Evolutionary conservation across 2,888 invertebrate genomes (phyloP).

Genomic region (Magallana nippona): DNA sequence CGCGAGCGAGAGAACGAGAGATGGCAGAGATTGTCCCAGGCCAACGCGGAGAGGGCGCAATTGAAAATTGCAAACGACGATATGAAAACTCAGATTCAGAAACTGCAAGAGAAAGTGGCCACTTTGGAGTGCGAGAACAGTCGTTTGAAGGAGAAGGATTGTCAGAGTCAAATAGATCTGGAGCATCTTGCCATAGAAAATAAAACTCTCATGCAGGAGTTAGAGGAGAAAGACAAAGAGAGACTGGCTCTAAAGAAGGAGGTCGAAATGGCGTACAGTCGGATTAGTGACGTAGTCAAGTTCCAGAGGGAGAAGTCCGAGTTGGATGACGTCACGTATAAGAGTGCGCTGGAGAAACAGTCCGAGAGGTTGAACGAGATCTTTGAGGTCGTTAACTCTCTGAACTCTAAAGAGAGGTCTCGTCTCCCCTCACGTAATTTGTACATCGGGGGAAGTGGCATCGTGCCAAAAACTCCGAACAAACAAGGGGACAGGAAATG

Average conservation of each 20-base stretch:
- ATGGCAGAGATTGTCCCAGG: constrained; percentile 47
- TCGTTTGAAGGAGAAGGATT: constrained; percentile 35
- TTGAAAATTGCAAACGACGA: constrained; percentile 41
- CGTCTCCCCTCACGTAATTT: constrained; percentile 17
- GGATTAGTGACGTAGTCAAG: constrained; percentile 44
- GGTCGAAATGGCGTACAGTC: constrained; percentile 44
- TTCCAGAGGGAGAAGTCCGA: constrained; percentile 43
- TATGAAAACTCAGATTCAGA: constrained; percentile 36
- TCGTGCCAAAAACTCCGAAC: neutral
- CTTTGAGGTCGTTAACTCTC: constrained; percentile 43
- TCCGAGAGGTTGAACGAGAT: constrained; percentile 48
- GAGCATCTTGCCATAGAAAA: constrained; percentile 43
- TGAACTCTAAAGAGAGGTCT: constrained; percentile 40
- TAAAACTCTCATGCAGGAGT: constrained; percentile 38
- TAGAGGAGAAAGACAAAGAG: constrained; percentile 45
- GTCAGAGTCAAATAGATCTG: constrained; percentile 39
- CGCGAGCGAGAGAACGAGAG: constrained; percentile 49
- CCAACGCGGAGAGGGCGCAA: constrained; percentile 45
- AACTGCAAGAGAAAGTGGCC: constrained; percentile 45
- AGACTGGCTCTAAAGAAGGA: constrained; percentile 38
- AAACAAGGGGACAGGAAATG: constrained; percentile 6
- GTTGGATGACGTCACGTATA: constrained; percentile 43
- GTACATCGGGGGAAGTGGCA: constrained; percentile 25
- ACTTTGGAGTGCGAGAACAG: constrained; percentile 42
- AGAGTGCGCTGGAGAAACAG: constrained; percentile 42